Evolutionary conservation across 53 echinoderm and acorn worm genomes (phyloP), one percentile per base, ranked within the genome.

Genomic region (Zoroaster sp.): DNA sequence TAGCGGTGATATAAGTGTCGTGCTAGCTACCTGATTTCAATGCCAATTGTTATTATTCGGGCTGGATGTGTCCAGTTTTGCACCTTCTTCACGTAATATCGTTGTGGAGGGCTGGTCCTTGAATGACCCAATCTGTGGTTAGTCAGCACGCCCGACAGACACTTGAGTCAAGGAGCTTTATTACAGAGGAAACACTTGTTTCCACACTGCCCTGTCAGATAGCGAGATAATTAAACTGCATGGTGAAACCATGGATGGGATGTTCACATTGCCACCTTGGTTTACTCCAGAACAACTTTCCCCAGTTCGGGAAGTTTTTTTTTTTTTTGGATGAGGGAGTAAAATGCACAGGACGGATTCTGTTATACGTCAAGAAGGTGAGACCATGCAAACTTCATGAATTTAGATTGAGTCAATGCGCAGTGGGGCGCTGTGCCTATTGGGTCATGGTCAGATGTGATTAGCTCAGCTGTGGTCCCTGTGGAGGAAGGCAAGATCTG

Each of bases 321-420:
- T 37, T 11, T 25, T 35, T 11, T 8, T 3, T 7, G 23, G 38
- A 65, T 25, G 40, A 5, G 36, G 10, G 12, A 37, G 25, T 34
- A 20, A 31, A 10, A 33, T 21, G 63, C 45, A 37, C 30, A 31
- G 30, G 55, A 21, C 5, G 40, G 35, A 17, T 25, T 13, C 81
- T 81, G 81, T 28, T 36, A 21, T 36, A n/a, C 35, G 20, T 34
- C 28, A 63, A 66, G 81, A 81, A 81, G 66, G 81, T 87, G 72
- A 75, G 42, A 77, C 90, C 80, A 77, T 90, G 80, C 87, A 89
- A 90, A 90, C 69, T 90, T 90, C 90, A 93, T 93, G 93, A 93
- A 93, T 93, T 93, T 93, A 90, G 87, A 93, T 80, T 90, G 90
- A 81, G 53, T 85, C 91, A 70, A 76, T 70, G 66, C 68, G 69